These are phyloP conservation scores for Trachops cirrhosus DNA, from an alignment of 2,797 vertebrate genomes.

Conservation along the genomic window DNA sequence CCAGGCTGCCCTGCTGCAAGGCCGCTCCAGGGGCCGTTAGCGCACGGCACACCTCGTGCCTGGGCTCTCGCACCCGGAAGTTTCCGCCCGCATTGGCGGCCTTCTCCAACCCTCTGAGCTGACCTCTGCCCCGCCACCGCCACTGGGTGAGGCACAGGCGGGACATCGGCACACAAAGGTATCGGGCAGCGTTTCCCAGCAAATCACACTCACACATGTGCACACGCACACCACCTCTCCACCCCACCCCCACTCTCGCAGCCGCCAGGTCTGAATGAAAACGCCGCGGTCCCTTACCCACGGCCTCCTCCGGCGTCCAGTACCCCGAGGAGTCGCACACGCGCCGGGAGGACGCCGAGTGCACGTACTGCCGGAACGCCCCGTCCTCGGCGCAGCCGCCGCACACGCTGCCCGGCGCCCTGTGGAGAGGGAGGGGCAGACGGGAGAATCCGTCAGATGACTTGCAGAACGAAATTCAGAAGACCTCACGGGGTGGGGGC, in stretches of 20 bases:
- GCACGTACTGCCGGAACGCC: conserved; percentile 90
- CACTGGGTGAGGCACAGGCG: rapidly evolving
- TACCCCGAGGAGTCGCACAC: conserved; percentile 96
- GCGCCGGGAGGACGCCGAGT: conserved; percentile 90
- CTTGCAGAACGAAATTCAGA: not conserved
- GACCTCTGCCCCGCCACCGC: not conserved
- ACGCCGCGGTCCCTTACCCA: conserved; percentile 85
- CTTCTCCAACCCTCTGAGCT: not conserved
- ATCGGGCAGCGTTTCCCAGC: not conserved
- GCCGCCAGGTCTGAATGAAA: not conserved
- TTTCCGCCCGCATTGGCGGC: not conserved
- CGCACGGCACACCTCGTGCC: not conserved
- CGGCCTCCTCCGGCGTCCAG: conserved; percentile 97
- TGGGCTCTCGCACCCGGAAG: not conserved
- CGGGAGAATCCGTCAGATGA: not conserved
- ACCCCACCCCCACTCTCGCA: not conserved
- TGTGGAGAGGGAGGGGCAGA: conserved; percentile 50
- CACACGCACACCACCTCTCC: not conserved
- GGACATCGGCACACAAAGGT: not conserved
- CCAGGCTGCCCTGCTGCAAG: not conserved
- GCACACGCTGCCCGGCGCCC: conserved; percentile 84
- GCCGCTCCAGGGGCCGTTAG: not conserved
- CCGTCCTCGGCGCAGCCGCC: conserved; percentile 90
- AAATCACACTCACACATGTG: not conserved
- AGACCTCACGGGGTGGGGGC: not conserved